These are phyloP conservation scores for Heliornis fulica DNA, from an alignment of 2,113 vertebrate species.

Conservation along the genomic window DNA sequence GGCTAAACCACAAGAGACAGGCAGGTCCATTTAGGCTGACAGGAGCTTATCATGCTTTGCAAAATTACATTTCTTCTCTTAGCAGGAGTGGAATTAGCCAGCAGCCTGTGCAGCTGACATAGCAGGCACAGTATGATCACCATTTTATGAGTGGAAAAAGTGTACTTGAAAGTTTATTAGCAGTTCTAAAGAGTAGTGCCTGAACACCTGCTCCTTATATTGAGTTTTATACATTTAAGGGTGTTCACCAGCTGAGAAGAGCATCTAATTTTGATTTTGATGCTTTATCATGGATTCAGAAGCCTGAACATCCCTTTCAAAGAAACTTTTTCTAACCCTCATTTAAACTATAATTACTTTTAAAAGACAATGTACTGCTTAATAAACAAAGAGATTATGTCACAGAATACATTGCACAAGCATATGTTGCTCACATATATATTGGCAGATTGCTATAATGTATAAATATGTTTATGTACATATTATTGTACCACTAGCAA, in stretches of 20 bases:
- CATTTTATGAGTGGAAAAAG: neutral
- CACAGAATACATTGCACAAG: neutral
- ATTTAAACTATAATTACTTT: neutral
- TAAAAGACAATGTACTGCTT: neutral
- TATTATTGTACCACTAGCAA: neutral
- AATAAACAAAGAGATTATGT: neutral
- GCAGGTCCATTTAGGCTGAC: neutral
- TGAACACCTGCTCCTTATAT: neutral
- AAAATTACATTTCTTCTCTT: neutral
- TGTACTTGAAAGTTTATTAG: neutral
- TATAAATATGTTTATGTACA: neutral
- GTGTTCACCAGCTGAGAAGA: neutral
- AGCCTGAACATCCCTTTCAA: neutral
- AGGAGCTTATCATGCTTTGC: neutral
- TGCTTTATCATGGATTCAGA: neutral
- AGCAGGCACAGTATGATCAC: neutral
- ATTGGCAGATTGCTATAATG: too few relatives aligned
- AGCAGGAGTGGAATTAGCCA: neutral
- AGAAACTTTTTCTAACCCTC: neutral
- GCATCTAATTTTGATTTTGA: neutral
- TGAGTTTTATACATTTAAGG: neutral
- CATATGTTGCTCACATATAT: accelerated
- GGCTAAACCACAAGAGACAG: neutral
- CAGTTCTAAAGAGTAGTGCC: neutral
- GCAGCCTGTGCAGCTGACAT: neutral